Conservation (phyloP, 2,888 invertebrate species). For the Germaria angustata region DNA sequence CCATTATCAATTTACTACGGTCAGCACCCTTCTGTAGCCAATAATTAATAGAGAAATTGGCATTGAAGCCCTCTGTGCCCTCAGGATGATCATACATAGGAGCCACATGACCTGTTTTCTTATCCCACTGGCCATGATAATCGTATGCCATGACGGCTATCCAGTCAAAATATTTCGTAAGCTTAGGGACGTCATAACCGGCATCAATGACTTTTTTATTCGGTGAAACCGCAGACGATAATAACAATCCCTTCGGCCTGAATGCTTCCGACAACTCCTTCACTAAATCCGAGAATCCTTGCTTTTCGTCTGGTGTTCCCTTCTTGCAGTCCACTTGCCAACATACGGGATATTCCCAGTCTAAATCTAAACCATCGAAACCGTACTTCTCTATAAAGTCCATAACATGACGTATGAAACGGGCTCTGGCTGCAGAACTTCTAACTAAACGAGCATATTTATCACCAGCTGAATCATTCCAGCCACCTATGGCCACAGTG, state of each 20-base stretch:
- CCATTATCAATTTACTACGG: slow-evolving; percentile 89
- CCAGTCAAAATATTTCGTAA: slow-evolving; percentile 92
- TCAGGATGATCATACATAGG: slow-evolving; percentile 90
- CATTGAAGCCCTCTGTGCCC: slow-evolving; percentile 88
- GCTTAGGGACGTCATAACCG: slow-evolving; percentile 89
- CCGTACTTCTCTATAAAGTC: slow-evolving; percentile 89
- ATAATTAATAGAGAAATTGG: slow-evolving; percentile 92
- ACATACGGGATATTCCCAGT: slow-evolving; percentile 97
- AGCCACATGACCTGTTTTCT: slow-evolving; percentile 93
- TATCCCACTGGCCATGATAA: slow-evolving; percentile 95
- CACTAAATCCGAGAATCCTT: slow-evolving; percentile 88
- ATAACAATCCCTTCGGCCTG: slow-evolving; percentile 85
- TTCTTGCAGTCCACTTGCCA: slow-evolving; percentile 94
- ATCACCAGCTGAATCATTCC: slow-evolving; percentile 95
- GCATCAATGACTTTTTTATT: slow-evolving; percentile 90
- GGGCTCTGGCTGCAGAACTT: slow-evolving; percentile 85
- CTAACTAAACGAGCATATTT: slow-evolving; percentile 92
- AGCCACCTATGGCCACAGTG: slow-evolving; percentile 93
- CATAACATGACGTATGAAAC: slow-evolving; percentile 87
- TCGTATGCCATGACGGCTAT: slow-evolving; percentile 95
- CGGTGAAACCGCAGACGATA: slow-evolving; percentile 92
- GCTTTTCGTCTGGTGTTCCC: slow-evolving; percentile 90
- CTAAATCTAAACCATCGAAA: slow-evolving; percentile 95
- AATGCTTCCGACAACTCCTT: slow-evolving; percentile 87
- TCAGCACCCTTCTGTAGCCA: slow-evolving; percentile 92